Base-by-base conservation (phyloP, 1,140 invertebrate genomes). In the Pogonognathellus flavescens region DNA sequence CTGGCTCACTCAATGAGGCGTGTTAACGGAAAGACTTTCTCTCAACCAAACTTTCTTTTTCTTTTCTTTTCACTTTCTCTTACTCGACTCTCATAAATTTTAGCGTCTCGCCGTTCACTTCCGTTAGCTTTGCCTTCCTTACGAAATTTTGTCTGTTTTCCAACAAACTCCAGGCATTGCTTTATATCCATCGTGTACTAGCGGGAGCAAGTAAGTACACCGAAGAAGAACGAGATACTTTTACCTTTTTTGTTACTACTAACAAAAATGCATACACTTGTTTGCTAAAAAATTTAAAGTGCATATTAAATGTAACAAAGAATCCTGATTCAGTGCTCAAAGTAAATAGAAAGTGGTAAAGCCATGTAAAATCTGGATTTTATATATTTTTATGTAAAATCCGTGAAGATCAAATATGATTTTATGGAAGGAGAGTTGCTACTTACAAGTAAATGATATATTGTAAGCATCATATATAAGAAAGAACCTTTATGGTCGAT, bases 1-100 rank as follows among this genome's bases (percentile, higher is more conserved):
- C 59, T 86, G 81, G 50, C 22, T 57, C 31, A 86, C 31, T 83
- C 85, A 86, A 86, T 86, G 85, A 86, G 81, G 85, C 85, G 72
- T 82, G 85, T 72, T 60, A 60, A 80, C 50, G 76, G 84, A 82
- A 82, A 82, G 84, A 85, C 84, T 80, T 85, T 80, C 55, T 60
- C 76, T 55, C 62, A 72, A 59, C 70, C 84, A 80, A 84, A 84
- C 76, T 85, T 70, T 76, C 84, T 85, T 85, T 70, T 85, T 70
- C 41, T 59, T 80, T 82, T 82, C 53, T 84, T 53, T 76, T 81
- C 82, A 25, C 31, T 52, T 22, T 50, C 25, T 60, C 25, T 14
- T 70, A 70, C 62, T 50, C 14, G 49, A 76, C 52, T 85, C 84
- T 62, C 80, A 86, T 86, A 86, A 86, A 86, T 86, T 83, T 81